Conservation (phyloP, 1,140 invertebrate genomes). For the Andrena cerasifolii region DNA sequence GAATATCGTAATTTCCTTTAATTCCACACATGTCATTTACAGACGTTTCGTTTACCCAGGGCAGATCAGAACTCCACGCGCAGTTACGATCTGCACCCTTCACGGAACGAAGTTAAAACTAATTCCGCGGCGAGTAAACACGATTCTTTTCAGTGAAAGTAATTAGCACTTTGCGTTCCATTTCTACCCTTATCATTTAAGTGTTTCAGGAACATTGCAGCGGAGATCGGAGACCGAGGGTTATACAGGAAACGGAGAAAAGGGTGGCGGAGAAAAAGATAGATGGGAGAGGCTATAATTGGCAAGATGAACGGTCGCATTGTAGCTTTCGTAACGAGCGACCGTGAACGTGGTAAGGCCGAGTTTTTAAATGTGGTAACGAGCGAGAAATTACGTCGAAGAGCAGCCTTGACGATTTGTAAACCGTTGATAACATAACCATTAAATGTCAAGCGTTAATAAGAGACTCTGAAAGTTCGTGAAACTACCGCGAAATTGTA, state of each 20-base stretch:
- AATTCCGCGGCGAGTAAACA: constrained; percentile 23
- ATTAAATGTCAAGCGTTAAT: not conserved
- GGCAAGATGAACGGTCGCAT: constrained; percentile 57
- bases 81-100: not conserved
- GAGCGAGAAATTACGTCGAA: not conserved
- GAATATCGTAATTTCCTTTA: not conserved
- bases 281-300: constrained; percentile 48
- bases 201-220: constrained; percentile 1
- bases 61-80: not conserved
- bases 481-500: not conserved
- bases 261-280: not conserved
- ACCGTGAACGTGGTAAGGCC: constrained; percentile 28
- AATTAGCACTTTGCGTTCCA: constrained; percentile 25
- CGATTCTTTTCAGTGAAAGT: constrained; percentile 18
- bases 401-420: not conserved
- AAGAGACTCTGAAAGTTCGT: not conserved
- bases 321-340: constrained; percentile 55
- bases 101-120: not conserved
- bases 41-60: not conserved
- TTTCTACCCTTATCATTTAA: constrained; percentile 21
- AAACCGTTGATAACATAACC: not conserved
- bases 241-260: not conserved
- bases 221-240: not conserved
- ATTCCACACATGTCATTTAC: not conserved
- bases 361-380: constrained; percentile 41